A percentile compares a stretch with the other conserved stretches of the same genome.
Evolutionary conservation across 2,113 vertebrate species (phyloP).

Genomic region (Oryctolagus cuniculus): DNA sequence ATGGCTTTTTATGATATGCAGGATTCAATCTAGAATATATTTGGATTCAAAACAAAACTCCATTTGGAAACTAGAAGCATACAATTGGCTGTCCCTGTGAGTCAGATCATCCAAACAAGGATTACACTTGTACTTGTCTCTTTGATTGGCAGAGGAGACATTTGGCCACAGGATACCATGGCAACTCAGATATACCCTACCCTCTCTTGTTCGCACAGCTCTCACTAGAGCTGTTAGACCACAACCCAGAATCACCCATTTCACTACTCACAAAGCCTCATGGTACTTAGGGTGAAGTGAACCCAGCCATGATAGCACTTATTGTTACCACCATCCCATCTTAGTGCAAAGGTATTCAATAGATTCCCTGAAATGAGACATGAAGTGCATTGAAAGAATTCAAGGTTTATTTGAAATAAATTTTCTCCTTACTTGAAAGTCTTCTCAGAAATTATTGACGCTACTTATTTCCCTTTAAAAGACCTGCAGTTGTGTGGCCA

Average conservation of each 20-base stretch:
- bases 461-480: background rate
- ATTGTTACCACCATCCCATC: background rate
- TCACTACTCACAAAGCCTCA: background rate
- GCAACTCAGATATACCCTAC: background rate
- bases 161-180: background rate
- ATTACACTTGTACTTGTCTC: background rate
- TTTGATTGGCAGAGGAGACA: background rate
- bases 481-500: rapidly evolving
- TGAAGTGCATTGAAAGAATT: background rate
- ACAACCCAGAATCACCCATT: background rate
- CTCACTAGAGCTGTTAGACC: background rate
- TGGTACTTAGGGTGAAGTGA: background rate
- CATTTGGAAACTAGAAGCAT: background rate
- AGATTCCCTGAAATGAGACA: background rate
- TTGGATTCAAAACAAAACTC: conserved; percentile 11
- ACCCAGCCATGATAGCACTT: background rate
- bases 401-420: background rate
- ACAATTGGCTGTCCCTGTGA: background rate
- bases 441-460: background rate
- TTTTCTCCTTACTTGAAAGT: conserved; percentile 34
- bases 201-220: background rate
- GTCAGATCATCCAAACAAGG: background rate
- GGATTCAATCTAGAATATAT: background rate
- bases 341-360: background rate
- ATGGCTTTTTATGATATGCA: background rate